Percentiles rank a stretch among this genome's conserved stretches.
Conservation (phyloP, 2,888 invertebrate genomes). For the Ferdinandea cuprea region DNA sequence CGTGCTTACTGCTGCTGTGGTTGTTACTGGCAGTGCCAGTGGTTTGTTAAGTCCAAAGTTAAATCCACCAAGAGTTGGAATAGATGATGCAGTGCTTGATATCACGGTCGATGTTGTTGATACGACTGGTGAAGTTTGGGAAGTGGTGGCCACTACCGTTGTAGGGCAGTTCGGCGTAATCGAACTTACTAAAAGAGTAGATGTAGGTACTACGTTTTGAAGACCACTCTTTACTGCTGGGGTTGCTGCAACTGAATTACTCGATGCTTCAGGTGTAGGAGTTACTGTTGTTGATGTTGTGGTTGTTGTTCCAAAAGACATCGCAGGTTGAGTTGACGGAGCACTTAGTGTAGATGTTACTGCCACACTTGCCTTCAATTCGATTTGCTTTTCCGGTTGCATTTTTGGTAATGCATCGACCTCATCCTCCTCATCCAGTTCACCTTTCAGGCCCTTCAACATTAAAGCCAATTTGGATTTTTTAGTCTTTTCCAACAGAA, state of each 20-base stretch:
- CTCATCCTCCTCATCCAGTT: conserved; percentile 79
- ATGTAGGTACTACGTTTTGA: conserved; percentile 1
- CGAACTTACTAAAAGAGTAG: background rate
- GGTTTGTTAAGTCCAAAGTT: conserved; percentile 50
- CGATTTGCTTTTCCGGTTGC: conserved; percentile 7
- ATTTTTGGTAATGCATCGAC: conserved; percentile 56
- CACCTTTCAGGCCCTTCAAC: conserved; percentile 81
- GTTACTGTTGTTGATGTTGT: conserved; percentile 33
- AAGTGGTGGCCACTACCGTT: background rate
- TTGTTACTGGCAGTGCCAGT: conserved; percentile 54
- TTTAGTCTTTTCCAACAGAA: conserved; percentile 79
- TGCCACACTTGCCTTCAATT: background rate
- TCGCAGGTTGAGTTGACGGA: conserved; percentile 24
- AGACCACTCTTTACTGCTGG: conserved; percentile 1
- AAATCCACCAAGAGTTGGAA: conserved; percentile 32
- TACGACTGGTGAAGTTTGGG: background rate
- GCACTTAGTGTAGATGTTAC: conserved; percentile 40
- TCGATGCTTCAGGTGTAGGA: conserved; percentile 5
- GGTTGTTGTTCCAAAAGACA: conserved; percentile 37
- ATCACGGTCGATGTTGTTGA: conserved; percentile 12
- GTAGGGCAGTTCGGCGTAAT: background rate
- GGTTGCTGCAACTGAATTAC: conserved; percentile 1
- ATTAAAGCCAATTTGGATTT: conserved; percentile 81
- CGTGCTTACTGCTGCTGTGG: conserved; percentile 1
- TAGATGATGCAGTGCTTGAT: conserved; percentile 8